phyloP scores from a whole-genome alignment of 2,888 invertebrate genomes.

The Athalia cordata region DNA sequence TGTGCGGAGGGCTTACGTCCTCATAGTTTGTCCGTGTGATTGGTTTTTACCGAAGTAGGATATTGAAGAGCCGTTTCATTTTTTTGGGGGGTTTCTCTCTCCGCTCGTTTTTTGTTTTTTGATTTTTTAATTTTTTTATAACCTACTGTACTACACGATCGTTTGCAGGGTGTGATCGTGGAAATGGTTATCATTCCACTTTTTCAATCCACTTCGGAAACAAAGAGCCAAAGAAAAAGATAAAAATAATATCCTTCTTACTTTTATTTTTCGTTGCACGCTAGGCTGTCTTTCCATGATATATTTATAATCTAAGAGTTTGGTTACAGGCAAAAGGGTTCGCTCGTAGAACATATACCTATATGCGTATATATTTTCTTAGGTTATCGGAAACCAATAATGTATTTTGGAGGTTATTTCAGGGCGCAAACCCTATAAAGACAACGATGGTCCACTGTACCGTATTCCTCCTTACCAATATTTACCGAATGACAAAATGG shows the following conservation, averaged over 20 bases:
- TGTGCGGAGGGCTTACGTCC: not conserved
- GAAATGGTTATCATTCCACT: no score
- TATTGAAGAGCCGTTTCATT: not conserved
- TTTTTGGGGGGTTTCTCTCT: slow-evolving; percentile 5
- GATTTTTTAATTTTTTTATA: no score
- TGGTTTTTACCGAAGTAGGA: not conserved
- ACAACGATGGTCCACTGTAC: not conserved
- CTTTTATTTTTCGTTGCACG: no score
- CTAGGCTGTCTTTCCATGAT: no score
- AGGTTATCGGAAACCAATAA: slow-evolving; percentile 15
- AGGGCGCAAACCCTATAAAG: not conserved
- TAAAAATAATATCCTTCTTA: no score
- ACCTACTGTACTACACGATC: no score
- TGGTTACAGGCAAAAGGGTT: no score
- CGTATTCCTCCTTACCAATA: not conserved
- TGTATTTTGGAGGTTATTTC: not conserved
- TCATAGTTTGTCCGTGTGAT: slow-evolving; percentile 14
- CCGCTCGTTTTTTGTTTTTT: slow-evolving; percentile 1
- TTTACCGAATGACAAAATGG: slow-evolving; percentile 18
- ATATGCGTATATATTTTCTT: not conserved
- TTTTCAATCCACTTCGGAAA: no score
- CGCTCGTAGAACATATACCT: no score
- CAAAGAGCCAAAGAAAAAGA: no score
- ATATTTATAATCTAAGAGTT: no score
- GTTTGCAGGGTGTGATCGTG: no score